These are phyloP conservation scores for Acipenser oxyrinchus DNA, from an alignment of 2,797 vertebrate species.

Conservation along the genomic window DNA sequence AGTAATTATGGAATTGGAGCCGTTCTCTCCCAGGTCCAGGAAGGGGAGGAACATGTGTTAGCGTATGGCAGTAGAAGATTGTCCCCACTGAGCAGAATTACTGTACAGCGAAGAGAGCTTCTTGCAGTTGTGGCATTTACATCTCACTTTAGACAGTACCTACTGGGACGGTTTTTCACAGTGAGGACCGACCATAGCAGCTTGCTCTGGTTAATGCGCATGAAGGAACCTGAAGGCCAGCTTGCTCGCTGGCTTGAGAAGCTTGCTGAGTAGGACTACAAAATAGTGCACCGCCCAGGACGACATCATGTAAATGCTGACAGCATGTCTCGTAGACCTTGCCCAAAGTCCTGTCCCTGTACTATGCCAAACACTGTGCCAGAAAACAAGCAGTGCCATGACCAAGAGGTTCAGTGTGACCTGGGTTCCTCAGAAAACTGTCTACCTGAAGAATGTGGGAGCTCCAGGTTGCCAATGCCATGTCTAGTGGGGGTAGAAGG, in stretches of 20 bases:
- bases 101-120: slow-evolving; percentile 19
- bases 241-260: neutral
- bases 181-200: neutral
- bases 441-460: too few species aligned
- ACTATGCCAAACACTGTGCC: neutral
- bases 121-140: slow-evolving; percentile 25
- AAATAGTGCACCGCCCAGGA: neutral
- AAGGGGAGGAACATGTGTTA: neutral
- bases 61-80: slow-evolving; percentile 3
- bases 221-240: neutral
- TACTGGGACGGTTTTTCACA: neutral
- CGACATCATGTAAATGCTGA: too few species aligned
- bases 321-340: too few species aligned
- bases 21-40: neutral
- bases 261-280: neutral
- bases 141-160: neutral
- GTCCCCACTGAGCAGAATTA: slow-evolving; percentile 22
- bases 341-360: neutral
- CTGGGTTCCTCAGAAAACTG: neutral
- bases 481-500: too few species aligned
- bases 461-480: too few species aligned
- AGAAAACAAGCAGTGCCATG: neutral
- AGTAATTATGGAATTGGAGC: neutral
- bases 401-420: neutral
- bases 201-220: neutral